Conservation (phyloP, 2,888 invertebrate genomes). For the Pemphredon lugubris region DNA sequence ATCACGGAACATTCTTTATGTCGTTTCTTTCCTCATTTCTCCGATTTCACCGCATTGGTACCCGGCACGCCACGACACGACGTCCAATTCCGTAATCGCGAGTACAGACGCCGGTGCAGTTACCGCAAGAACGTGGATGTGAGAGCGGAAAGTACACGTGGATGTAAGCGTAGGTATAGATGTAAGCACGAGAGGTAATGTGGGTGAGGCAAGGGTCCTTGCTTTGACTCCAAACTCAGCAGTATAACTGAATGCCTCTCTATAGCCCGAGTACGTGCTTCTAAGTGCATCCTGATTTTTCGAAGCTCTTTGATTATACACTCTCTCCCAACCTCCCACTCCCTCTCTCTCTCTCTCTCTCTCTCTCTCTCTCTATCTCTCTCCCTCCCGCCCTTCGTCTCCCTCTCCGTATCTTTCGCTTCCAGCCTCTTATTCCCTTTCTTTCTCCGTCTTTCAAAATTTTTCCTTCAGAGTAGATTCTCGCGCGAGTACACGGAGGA, state of each 20-base stretch:
- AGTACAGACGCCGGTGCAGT: conserved; percentile 13
- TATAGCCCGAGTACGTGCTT: conserved; percentile 76
- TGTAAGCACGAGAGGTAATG: conserved; percentile 61
- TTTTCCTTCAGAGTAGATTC: conserved; percentile 11
- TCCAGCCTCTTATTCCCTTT: conserved; percentile 22
- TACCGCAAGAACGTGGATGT: conserved; percentile 37
- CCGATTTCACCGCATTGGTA: too few species aligned
- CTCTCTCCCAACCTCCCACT: conserved; percentile 27
- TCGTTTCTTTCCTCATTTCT: too few species aligned
- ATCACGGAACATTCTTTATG: too few species aligned
- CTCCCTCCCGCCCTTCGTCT: conserved; percentile 2
- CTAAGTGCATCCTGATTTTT: conserved; percentile 71
- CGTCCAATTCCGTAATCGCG: background rate
- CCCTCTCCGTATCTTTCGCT: conserved; percentile 6
- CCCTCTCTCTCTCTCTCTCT: background rate
- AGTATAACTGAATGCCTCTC: conserved; percentile 76
- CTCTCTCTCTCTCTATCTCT: conserved; percentile 13
- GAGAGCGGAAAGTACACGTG: conserved; percentile 12
- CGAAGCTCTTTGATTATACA: conserved; percentile 58
- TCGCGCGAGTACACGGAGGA: background rate
- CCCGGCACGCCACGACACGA: too few species aligned
- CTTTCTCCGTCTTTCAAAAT: conserved; percentile 38
- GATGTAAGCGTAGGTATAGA: conserved; percentile 47
- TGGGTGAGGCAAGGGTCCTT: conserved; percentile 76
- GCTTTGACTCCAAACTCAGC: conserved; percentile 77